These are phyloP conservation scores for Poeciliopsis retropinna DNA, from an alignment of 2,113 vertebrate genomes.

Conservation along the genomic window DNA sequence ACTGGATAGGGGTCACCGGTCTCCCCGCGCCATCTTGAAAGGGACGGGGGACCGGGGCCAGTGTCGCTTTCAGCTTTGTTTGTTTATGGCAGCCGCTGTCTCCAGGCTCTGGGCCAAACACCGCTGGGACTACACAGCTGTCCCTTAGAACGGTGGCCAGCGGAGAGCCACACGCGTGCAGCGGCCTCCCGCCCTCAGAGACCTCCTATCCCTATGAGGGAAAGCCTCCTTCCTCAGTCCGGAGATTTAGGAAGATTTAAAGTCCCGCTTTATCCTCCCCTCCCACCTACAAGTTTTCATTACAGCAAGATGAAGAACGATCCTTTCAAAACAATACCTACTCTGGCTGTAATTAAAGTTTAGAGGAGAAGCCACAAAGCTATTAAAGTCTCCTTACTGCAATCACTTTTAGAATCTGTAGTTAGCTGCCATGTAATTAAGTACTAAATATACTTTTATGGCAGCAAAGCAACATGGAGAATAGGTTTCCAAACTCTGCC, in stretches of 20 bases:
- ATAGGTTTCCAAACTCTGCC: slow-evolving; percentile 7
- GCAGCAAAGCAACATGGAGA: slow-evolving; percentile 11
- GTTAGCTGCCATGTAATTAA: slow-evolving; percentile 62
- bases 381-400: slow-evolving; percentile 54
- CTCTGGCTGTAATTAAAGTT: slow-evolving; percentile 66
- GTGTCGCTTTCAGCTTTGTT: slow-evolving; percentile 69
- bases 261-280: slow-evolving; percentile 18
- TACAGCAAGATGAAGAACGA: slow-evolving; percentile 50
- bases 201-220: slow-evolving; percentile 45
- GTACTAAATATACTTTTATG: slow-evolving; percentile 56
- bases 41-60: slow-evolving; percentile 59
- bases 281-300: slow-evolving; percentile 49
- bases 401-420: slow-evolving; percentile 52
- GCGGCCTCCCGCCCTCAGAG: slow-evolving; percentile 38
- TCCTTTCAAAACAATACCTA: slow-evolving; percentile 65
- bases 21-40: slow-evolving; percentile 46
- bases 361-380: slow-evolving; percentile 42
- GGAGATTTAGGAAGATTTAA: slow-evolving; percentile 19
- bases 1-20: slow-evolving; percentile 35
- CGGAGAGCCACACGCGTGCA: slow-evolving; percentile 51
- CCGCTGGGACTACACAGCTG: slow-evolving; percentile 57
- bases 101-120: slow-evolving; percentile 65
- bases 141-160: slow-evolving; percentile 54
- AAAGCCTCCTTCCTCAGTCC: slow-evolving; percentile 39
- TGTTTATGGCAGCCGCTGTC: slow-evolving; percentile 77